Base-by-base conservation (phyloP, 2,888 invertebrate species). In the Napeogenes sylphis region DNA sequence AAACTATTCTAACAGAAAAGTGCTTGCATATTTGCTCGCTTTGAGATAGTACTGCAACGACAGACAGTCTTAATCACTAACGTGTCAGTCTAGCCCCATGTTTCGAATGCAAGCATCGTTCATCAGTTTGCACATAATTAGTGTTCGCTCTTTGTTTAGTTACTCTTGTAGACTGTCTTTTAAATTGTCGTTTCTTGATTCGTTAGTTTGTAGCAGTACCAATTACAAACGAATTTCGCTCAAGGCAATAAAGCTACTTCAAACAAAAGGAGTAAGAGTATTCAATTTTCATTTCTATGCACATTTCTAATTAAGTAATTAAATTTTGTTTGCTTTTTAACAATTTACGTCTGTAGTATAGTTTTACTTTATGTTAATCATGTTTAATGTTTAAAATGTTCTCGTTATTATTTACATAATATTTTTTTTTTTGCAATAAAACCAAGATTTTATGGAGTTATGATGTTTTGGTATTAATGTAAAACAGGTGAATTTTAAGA, bases 71-170 rank as follows among this genome's bases (percentile, higher is more conserved):
- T 67, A 65, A 67, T 63, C 63, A 53, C 61, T 58, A n/a, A 59
- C 61, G 58, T 42, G 59, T 59, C 61, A 64, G 46, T 53, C 32
- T 45, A 51, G 35, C 53, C 42, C 58, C 58, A 51, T 54, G 45
- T 45, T 56, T 53, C 63, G 59, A 57, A 65, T 59, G 59, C 59
- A 53, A 62, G 59, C 59, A 57, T 51, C 51, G 61, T 47, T 57
- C 56, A 46, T 46, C 56, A 63, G 66, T 65, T 68, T 65, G 63
- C 61, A 68, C 67, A 66, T 68, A 62, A 68, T 63, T 68, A 65
- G 60, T 61, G 59, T 59, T 63, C 61, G 61, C 58, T 66, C 51
- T 65, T 55, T 61, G 56, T 60, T 60, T 62, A 58, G 46, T 35
- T 30, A 45, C 56, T 47, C 51, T 45, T 54, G 58, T 42, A 66